Evolutionary conservation across 2,888 invertebrate genomes (phyloP).

Genomic region (Phorcus lineatus): DNA sequence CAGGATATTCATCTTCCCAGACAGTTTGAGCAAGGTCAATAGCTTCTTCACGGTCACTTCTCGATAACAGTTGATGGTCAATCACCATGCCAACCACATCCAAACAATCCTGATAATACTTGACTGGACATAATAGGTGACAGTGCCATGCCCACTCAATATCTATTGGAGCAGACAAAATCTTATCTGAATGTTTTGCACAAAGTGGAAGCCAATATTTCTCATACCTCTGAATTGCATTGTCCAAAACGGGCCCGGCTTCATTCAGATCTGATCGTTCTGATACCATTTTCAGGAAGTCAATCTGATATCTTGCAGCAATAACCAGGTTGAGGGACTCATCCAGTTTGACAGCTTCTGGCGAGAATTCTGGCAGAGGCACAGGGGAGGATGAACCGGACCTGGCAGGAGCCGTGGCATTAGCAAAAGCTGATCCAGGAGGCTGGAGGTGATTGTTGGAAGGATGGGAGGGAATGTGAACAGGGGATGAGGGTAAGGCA

Average conservation of each 20-base stretch:
- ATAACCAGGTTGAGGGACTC: constrained; percentile 51
- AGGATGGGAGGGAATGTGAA: background rate
- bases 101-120: constrained; percentile 64
- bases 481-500: background rate
- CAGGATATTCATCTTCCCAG: constrained; percentile 63
- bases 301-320: constrained; percentile 55
- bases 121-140: constrained; percentile 70
- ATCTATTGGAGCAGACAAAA: constrained; percentile 73
- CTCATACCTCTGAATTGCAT: constrained; percentile 76
- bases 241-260: constrained; percentile 60
- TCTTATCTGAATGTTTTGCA: constrained; percentile 54
- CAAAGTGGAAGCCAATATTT: constrained; percentile 75
- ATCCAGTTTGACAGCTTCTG: background rate
- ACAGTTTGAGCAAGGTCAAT: background rate
- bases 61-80: constrained; percentile 62
- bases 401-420: background rate
- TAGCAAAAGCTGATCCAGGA: background rate
- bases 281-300: constrained; percentile 63
- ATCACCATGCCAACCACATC: constrained; percentile 59
- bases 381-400: constrained; percentile 8
- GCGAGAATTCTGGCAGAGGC: constrained; percentile 48
- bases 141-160: constrained; percentile 78
- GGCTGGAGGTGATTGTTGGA: background rate
- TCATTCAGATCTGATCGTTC: constrained; percentile 55
- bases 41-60: background rate